Base-by-base conservation (phyloP, 2,888 invertebrate genomes). In the Lordiphosa fenestrarum region DNA sequence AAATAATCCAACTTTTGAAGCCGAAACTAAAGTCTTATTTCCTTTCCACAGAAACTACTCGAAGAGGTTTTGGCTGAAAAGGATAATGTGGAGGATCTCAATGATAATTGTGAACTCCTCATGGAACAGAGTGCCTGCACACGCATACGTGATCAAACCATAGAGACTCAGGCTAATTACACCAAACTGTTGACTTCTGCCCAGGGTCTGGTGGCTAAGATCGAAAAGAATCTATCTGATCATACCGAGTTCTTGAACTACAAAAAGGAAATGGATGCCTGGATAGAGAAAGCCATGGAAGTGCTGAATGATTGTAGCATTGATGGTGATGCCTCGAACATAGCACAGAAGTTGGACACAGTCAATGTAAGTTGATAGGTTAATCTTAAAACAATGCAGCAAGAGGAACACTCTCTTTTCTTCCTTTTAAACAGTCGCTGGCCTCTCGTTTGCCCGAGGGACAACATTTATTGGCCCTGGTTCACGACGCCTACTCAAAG, bases 191-290 rank as follows among this genome's bases (percentile, higher is more conserved):
- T 96, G 25, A 95, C 95, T 0, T 93, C 93, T 66, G 94, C 94
- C 25, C 96, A 97, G 91, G 94, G 93, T 57, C 90, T 96, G 38
- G 94, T 96, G 15, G 94, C 95, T 1, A 95, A 94, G 86, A 94
- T 97, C 9, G 96, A 98, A 87, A 96, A 96, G 90, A 96, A 95
- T 88, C 90, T 98, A 0, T 95, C 95, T 0, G 97, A 97, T 87
- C 96, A 97, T 85, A 96, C 95, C 0, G 96, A 97, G 86, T 97
- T 97, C 88, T 91, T 96, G 6, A 95, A 95, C 78, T 95, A 95
- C 13, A 96, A 96, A 85, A 92, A 93, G 61, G 94, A 95, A 76
- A 91, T 97, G 73, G 94, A 95, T 69, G 92, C 93, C 59, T 98
- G 98, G 98, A 90, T 97, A 23, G 92, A 93, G 55, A 92, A 93